These are phyloP conservation scores for Liparis tanakae DNA, from an alignment of 2,797 vertebrate species.

Conservation along the genomic window DNA sequence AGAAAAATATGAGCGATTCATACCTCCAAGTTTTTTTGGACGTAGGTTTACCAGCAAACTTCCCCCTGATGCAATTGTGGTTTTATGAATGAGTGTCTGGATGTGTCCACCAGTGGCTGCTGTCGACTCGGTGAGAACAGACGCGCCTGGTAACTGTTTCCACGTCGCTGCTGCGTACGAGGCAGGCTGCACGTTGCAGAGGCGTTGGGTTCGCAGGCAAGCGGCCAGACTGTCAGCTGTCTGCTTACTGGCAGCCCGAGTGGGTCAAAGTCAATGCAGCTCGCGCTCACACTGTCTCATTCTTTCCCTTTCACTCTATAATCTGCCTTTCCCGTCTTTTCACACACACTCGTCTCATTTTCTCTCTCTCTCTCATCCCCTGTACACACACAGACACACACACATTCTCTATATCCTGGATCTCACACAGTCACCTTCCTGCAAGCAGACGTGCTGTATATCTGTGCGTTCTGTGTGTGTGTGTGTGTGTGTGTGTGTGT, in stretches of 20 bases:
- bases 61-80: conserved; percentile 20
- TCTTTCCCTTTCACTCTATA: conserved; percentile 58
- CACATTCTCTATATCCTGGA: conserved; percentile 36
- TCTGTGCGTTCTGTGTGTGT: conserved; percentile 25
- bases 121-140: conserved; percentile 70
- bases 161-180: conserved; percentile 73
- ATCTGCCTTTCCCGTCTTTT: conserved; percentile 36
- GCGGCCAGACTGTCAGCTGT: conserved; percentile 77
- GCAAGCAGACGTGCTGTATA: conserved; percentile 35
- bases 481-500: neutral
- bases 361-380: conserved; percentile 25
- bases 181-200: conserved; percentile 81
- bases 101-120: conserved; percentile 74
- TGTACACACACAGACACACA: conserved; percentile 16
- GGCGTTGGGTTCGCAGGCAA: conserved; percentile 70
- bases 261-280: conserved; percentile 72
- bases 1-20: neutral
- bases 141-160: conserved; percentile 63
- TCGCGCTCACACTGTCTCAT: conserved; percentile 62
- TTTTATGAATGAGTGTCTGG: conserved; percentile 80
- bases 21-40: neutral
- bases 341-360: conserved; percentile 31
- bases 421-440: conserved; percentile 28
- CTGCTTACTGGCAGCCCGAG: conserved; percentile 71
- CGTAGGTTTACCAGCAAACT: neutral